A percentile compares a stretch with the other conserved stretches of the same genome.
Conservation (phyloP, 2,888 invertebrate species). For the Philopedon plagiatum region DNA sequence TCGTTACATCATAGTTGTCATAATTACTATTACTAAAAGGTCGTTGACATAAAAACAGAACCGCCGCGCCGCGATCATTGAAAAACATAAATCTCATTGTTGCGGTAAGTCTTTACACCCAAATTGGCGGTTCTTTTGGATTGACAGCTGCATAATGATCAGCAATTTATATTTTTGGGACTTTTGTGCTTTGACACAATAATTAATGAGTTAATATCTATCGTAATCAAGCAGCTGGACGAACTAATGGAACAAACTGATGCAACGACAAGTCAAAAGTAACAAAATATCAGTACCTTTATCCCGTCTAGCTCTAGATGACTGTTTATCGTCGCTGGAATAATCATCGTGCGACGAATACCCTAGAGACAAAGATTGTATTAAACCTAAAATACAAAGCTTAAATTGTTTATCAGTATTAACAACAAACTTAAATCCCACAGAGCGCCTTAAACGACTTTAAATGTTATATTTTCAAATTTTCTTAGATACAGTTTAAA, state of each 20-base stretch:
- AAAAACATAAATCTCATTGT: too few species aligned
- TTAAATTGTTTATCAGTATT: slow-evolving; percentile 18
- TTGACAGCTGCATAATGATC: too few species aligned
- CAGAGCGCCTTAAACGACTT: not conserved
- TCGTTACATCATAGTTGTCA: too few species aligned
- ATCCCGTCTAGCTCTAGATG: slow-evolving; percentile 63
- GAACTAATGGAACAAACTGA: slow-evolving; percentile 4
- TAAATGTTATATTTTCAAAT: too few species aligned
- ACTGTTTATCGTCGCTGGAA: slow-evolving; percentile 66
- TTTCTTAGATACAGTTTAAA: too few species aligned
- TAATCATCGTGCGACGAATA: slow-evolving; percentile 69
- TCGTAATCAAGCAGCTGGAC: slow-evolving; percentile 10
- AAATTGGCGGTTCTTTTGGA: too few species aligned
- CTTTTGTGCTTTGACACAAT: not conserved
- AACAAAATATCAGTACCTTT: slow-evolving; percentile 57
- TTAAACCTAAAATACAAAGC: slow-evolving; percentile 48
- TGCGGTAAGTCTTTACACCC: too few species aligned
- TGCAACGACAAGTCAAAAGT: slow-evolving; percentile 19
- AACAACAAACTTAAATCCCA: not conserved
- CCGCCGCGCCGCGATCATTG: too few species aligned
- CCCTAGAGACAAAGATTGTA: slow-evolving; percentile 59
- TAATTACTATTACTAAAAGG: too few species aligned
- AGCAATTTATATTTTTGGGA: not conserved
- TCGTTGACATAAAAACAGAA: too few species aligned
- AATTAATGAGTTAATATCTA: slow-evolving; percentile 3